These are phyloP conservation scores for Xenopus borealis DNA, from an alignment of 2,113 vertebrate genomes.

Conservation along the genomic window DNA sequence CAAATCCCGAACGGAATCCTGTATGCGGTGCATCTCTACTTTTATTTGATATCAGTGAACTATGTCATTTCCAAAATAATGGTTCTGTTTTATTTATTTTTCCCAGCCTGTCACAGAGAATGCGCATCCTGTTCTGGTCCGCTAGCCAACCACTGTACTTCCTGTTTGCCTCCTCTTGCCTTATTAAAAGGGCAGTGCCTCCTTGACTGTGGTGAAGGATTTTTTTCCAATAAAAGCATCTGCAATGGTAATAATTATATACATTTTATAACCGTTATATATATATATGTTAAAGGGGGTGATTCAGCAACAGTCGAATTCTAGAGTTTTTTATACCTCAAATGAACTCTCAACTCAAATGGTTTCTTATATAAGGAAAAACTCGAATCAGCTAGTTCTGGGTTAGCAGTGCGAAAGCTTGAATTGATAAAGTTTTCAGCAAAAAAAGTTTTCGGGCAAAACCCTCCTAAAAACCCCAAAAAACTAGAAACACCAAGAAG, in stretches of 20 bases:
- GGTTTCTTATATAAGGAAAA: too few species aligned
- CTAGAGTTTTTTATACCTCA: too few species aligned
- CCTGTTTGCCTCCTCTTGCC: constrained; percentile 63
- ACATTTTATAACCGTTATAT: not conserved
- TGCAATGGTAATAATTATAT: constrained; percentile 74
- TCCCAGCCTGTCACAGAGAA: constrained; percentile 77
- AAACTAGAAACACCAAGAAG: too few species aligned
- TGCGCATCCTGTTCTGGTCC: constrained; percentile 80
- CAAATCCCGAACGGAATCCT: too few species aligned
- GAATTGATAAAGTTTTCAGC: too few species aligned
- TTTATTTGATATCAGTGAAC: not conserved
- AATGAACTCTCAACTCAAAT: too few species aligned
- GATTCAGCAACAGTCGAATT: not conserved
- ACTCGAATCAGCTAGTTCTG: too few species aligned
- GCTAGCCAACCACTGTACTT: constrained; percentile 70
- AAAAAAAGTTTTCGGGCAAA: too few species aligned
- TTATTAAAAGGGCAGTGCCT: constrained; percentile 79
- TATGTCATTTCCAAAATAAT: constrained; percentile 2
- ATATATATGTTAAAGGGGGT: not conserved
- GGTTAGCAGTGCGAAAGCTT: too few species aligned
- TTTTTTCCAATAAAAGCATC: constrained; percentile 66
- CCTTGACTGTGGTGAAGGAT: constrained; percentile 75
- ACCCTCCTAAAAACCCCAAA: too few species aligned
- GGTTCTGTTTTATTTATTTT: not conserved
- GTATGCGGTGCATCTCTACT: too few species aligned